Base-by-base conservation (phyloP, 1,140 invertebrate genomes). In the Panagrolaimus sp. region DNA sequence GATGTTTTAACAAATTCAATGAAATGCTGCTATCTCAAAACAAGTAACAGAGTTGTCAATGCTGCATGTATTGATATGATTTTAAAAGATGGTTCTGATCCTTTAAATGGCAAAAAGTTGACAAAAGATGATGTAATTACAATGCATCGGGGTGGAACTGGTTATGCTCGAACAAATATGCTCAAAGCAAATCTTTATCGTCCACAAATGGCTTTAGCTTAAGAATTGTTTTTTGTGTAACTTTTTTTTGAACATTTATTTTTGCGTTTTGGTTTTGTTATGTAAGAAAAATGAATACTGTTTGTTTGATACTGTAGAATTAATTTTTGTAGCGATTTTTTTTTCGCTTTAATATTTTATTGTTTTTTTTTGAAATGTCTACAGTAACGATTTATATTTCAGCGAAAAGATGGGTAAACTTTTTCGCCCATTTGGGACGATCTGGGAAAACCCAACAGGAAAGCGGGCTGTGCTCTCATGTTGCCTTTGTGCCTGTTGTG, bases 1-100 rank as follows among this genome's bases (percentile, higher is more conserved):
- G 96, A 99, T 86, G 88, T 96, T 65, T 84, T 99, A 12, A 90
- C 91, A 71, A 98, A 98, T 86, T 91, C 92, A 21, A 89, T 94
- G 4, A 92, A 93, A 8, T 94, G 91, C 85, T 94, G 91, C 69
- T 90, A 97, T 62, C 88, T 99, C 26, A 90, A 87, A 85, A 89
- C 92, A 70, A 93, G 91, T n/a, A 7, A n/a, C 28, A 14, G 32
- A 15, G 45, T 73, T 55, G 63, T 47, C 1, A 65, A 47, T 21
- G 63, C 63, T 2, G 45, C 43, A 21, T 65, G 43, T 47, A 24
- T 24, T 75, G 73, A 73, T 71, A 64, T 24, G 73, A 76, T 65
- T 24, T 12, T 32, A 15, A 43, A 63, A 17, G 17, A 44, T 44
- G 24, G 52, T 55, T 38, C 32, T 74, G 94, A 98, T 87, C 96